Base-by-base conservation (phyloP, 2,113 vertebrate genomes). In the Petromus typicus region DNA sequence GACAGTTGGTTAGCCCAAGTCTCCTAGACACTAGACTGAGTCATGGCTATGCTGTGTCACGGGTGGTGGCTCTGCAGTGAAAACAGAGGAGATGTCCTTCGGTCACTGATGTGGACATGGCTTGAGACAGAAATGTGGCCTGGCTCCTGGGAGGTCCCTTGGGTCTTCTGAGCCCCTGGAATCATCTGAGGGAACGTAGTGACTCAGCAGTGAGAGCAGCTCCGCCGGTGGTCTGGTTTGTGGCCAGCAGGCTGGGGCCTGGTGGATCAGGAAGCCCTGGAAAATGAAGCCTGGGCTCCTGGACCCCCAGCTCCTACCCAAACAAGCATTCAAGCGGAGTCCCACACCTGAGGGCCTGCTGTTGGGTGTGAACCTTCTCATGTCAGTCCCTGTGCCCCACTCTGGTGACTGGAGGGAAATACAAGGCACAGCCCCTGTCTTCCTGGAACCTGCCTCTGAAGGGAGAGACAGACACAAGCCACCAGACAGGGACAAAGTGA, bases 131-230 rank as follows among this genome's bases (percentile, higher is more conserved):
- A 63, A 75, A n/a, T 5, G 13, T 22, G 56, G 32, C 32, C 16
- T 11, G 82, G 14, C 2, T 9, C 30, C 37, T 3, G 0, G 10
- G 18, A 18, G 25, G 11, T 37, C 20, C 71, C 0, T 37, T 10
- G 9, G 7, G 6, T 22, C 54, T 57, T 32, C 12, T 30, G 5
- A 34, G 17, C 3, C 8, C 30, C 5, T 25, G 51, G 25, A 43
- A 40, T 85, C 23, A 6, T 56, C 75, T 14, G 43, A 8, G 30
- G 27, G 16, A 45, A n/a, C 30, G 18, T 17, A 18, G 20, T 54
- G 64, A 40, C 20, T 20, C 54, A 23, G 25, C 22, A 67, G 25
- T 37, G 83, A 95, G 37, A 80, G 45, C 11, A 18, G 11, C 27
- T 2, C 30, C 12, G 11, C 32, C 78, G 9, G 43, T 34, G 84